Percentiles rank a stretch among this genome's conserved stretches.
Conservation (phyloP, 1,140 invertebrate species). For the Macrosteles quadrilineatus region DNA sequence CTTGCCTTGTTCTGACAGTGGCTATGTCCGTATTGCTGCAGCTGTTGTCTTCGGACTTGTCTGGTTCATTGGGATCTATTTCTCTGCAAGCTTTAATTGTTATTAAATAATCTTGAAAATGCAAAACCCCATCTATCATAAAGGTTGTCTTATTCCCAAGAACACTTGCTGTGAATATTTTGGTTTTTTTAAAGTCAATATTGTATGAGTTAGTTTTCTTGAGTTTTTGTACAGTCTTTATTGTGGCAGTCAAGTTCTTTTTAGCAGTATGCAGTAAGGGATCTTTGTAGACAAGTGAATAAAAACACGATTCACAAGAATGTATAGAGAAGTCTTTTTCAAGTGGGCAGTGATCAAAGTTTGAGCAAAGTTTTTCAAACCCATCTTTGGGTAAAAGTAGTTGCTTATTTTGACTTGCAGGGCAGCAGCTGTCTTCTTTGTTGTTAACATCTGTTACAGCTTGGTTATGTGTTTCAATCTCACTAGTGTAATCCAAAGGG, state of each 20-base stretch:
- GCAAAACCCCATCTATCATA: slow-evolving; percentile 62
- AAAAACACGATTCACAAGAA: slow-evolving; percentile 21
- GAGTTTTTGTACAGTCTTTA: too few relatives aligned
- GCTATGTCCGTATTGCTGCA: slow-evolving; percentile 40
- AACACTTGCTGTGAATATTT: background rate
- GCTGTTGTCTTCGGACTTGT: background rate
- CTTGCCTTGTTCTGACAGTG: slow-evolving; percentile 35
- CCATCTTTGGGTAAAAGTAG: background rate
- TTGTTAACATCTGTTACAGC: background rate
- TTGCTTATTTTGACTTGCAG: background rate
- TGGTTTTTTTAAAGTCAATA: background rate
- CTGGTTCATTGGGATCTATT: slow-evolving; percentile 45
- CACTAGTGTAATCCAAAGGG: background rate
- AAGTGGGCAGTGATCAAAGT: background rate
- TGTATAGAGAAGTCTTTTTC: background rate
- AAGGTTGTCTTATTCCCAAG: slow-evolving; percentile 41
- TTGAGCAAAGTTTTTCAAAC: slow-evolving; percentile 13
- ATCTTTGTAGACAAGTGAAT: background rate
- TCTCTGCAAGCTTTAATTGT: slow-evolving; percentile 71
- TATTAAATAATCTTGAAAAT: slow-evolving; percentile 71
- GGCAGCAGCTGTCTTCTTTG: slow-evolving; percentile 24
- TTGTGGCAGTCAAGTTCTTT: too few relatives aligned
- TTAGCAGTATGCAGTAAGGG: background rate
- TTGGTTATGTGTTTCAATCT: too few relatives aligned
- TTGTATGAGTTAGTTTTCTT: too few relatives aligned